phyloP scores from a whole-genome alignment of 2,113 vertebrate genomes.

The Felis catus region F.catus_Fca126_mat1.0 CM031415.1:161981001-161981500 shows the following conservation, averaged over 20 bases:
- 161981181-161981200: conserved; percentile 49
- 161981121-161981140: conserved; percentile 1
- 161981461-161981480: neutral
- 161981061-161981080: conserved; percentile 68
- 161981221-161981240: neutral
- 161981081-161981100: conserved; percentile 14
- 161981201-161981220: conserved; percentile 58
- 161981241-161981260: neutral
- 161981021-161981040: neutral
- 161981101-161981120: neutral
- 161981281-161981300: conserved; percentile 56
- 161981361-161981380: neutral
- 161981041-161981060: conserved; percentile 34
- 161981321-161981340: conserved; percentile 74
- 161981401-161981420: neutral
- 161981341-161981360: neutral
- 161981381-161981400: neutral
- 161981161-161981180: conserved; percentile 64
- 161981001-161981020: neutral
- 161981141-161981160: neutral
- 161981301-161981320: conserved; percentile 68
- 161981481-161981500: neutral
- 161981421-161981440: conserved; percentile 32
- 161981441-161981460: conserved; percentile 53
- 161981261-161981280: neutral